Percentiles rank a stretch among this genome's conserved stretches.
Evolutionary conservation across 2,888 invertebrate genomes (phyloP).

Genomic region (Bibio marci): DNA sequence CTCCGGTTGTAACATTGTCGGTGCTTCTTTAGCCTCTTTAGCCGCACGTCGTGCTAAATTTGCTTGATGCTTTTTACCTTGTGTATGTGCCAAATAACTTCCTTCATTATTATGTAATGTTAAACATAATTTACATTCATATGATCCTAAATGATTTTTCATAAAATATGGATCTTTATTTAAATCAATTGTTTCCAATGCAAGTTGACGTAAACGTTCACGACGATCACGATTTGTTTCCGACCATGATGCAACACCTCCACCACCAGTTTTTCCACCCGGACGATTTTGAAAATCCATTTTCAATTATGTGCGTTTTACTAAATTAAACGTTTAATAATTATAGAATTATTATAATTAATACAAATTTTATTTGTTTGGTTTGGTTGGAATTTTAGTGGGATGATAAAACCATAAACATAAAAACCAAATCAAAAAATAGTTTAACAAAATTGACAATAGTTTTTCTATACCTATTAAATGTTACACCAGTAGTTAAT

Average conservation of each 20-base stretch:
- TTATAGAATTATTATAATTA: too few relatives aligned
- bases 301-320: too few relatives aligned
- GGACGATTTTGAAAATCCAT: slow-evolving; percentile 99
- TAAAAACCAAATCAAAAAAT: too few relatives aligned
- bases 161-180: slow-evolving; percentile 99
- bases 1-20: slow-evolving; percentile 83
- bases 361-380: too few relatives aligned
- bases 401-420: too few relatives aligned
- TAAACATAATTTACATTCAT: slow-evolving; percentile 96
- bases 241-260: slow-evolving; percentile 97
- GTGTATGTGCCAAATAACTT: slow-evolving; percentile 96
- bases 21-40: slow-evolving; percentile 95
- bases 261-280: slow-evolving; percentile 98
- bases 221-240: slow-evolving; percentile 94
- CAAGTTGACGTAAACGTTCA: slow-evolving; percentile 87
- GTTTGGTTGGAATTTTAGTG: too few relatives aligned
- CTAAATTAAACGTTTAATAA: too few relatives aligned
- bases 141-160: slow-evolving; percentile 98
- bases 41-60: slow-evolving; percentile 95
- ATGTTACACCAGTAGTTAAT: too few relatives aligned
- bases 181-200: slow-evolving; percentile 94
- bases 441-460: too few relatives aligned
- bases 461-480: too few relatives aligned
- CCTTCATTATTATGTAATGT: slow-evolving; percentile 99
- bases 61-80: slow-evolving; percentile 99